These are phyloP conservation scores for Takifugu rubripes DNA, from an alignment of 2,797 vertebrate genomes.

Conservation along the genomic window DNA sequence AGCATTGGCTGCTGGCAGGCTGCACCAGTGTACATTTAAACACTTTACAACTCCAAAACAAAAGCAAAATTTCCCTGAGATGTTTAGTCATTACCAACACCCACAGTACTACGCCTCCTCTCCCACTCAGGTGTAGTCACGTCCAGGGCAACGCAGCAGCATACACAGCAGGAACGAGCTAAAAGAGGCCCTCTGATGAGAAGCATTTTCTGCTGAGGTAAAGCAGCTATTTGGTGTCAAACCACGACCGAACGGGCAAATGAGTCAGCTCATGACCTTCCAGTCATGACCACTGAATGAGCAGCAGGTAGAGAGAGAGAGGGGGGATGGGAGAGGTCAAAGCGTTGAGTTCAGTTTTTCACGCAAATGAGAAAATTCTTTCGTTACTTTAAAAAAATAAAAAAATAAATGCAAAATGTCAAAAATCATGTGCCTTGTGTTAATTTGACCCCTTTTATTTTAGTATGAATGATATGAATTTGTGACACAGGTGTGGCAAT, in stretches of 20 bases:
- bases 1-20: background rate
- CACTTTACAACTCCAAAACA: background rate
- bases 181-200: background rate
- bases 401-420: no score
- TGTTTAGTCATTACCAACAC: conserved; percentile 5
- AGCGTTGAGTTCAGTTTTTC: background rate
- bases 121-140: background rate
- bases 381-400: no score
- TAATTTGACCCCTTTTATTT: no score
- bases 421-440: no score
- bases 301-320: background rate
- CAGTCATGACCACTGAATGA: background rate
- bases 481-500: no score
- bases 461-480: no score
- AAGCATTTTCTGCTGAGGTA: no score
- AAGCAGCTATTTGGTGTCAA: no score
- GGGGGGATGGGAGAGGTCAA: background rate
- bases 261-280: no score
- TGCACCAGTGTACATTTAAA: background rate
- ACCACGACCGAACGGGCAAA: no score
- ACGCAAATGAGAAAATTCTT: no score
- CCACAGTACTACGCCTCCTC: background rate
- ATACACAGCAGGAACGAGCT: background rate
- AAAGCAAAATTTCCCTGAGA: background rate
- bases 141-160: background rate